Evolutionary conservation across 2,888 invertebrate species (phyloP).

Genomic region (Pycnomerus fuliginosus): DNA sequence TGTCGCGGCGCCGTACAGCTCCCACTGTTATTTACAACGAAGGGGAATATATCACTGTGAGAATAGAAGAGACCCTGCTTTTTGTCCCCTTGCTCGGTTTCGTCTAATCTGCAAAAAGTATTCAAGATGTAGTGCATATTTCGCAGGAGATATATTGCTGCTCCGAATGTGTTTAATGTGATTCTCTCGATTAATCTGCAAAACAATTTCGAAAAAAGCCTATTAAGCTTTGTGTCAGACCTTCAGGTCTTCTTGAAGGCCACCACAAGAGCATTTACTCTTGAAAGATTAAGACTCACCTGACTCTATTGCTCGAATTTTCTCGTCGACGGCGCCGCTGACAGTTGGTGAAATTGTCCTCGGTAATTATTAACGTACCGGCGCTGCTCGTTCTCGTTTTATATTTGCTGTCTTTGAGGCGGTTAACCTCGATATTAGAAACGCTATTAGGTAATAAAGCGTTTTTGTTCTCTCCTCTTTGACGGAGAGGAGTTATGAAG

Average conservation of each 20-base stretch:
- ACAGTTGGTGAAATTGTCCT: conserved; percentile 50
- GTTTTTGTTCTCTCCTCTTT: conserved; percentile 19
- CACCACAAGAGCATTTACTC: too few relatives aligned
- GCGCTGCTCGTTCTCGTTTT: conserved; percentile 56
- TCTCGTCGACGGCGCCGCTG: conserved; percentile 41
- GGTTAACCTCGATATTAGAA: conserved; percentile 29
- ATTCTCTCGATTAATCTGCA: not conserved
- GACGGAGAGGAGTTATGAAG: conserved; percentile 32
- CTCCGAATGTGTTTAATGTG: not conserved
- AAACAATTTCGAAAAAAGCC: not conserved
- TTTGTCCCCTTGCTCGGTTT: conserved; percentile 1
- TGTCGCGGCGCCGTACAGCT: conserved; percentile 24
- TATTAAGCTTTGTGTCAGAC: not conserved
- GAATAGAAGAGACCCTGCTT: conserved; percentile 29
- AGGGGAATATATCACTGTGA: conserved; percentile 34
- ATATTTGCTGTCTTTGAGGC: conserved; percentile 42
- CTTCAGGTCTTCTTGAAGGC: too few relatives aligned
- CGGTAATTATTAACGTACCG: conserved; percentile 57
- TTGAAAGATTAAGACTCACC: not conserved
- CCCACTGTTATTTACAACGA: conserved; percentile 17
- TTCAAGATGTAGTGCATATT: not conserved
- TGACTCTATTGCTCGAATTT: conserved; percentile 7
- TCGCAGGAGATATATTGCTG: not conserved
- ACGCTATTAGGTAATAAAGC: conserved; percentile 28
- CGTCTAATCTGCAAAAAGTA: conserved; percentile 4